Percentiles rank a stretch among this genome's conserved stretches.
phyloP scores from a whole-genome alignment of 1,140 invertebrate species.

The Drosophila gunungcola region DNA sequence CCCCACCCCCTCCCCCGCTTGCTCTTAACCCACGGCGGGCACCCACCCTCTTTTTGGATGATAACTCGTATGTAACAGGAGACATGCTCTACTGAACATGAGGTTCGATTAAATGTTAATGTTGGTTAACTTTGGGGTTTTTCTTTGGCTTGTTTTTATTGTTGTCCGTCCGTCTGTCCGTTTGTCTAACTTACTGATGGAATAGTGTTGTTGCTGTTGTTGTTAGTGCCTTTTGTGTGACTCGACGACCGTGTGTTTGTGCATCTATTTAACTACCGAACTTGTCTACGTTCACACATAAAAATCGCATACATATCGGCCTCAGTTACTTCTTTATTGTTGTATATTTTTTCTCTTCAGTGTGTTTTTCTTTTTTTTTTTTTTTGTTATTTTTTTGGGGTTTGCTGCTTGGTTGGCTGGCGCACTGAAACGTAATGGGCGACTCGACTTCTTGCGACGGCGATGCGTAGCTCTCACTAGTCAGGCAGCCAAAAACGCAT shows the following conservation, averaged over 20 bases:
- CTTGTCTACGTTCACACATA: constrained; percentile 82
- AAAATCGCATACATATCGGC: constrained; percentile 78
- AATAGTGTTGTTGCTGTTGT: constrained; percentile 10
- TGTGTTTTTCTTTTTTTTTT: constrained; percentile 1
- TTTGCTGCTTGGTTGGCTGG: constrained; percentile 77
- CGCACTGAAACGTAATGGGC: constrained; percentile 80
- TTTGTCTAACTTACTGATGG: constrained; percentile 22
- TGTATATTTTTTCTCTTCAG: constrained; percentile 19
- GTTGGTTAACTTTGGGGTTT: constrained; percentile 84
- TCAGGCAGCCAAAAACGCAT: constrained; percentile 19
- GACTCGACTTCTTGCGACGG: constrained; percentile 55
- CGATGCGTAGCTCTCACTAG: constrained; percentile 45
- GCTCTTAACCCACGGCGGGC: constrained; percentile 21
- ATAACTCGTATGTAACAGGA: constrained; percentile 83
- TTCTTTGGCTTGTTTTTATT: constrained; percentile 75
- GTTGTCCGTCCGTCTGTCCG: constrained; percentile 20
- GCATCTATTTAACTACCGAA: constrained; percentile 83
- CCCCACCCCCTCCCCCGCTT: constrained; percentile 7
- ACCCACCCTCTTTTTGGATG: constrained; percentile 30
- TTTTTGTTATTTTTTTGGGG: constrained; percentile 36
- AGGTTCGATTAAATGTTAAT: constrained; percentile 85
- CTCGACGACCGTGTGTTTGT: constrained; percentile 41
- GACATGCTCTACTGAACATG: constrained; percentile 85
- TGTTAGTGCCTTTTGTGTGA: constrained; percentile 35
- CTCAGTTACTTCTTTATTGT: constrained; percentile 28